Evolutionary conservation across 1,140 invertebrate genomes (phyloP).

Genomic region (Sesamia nonagrioides): DNA sequence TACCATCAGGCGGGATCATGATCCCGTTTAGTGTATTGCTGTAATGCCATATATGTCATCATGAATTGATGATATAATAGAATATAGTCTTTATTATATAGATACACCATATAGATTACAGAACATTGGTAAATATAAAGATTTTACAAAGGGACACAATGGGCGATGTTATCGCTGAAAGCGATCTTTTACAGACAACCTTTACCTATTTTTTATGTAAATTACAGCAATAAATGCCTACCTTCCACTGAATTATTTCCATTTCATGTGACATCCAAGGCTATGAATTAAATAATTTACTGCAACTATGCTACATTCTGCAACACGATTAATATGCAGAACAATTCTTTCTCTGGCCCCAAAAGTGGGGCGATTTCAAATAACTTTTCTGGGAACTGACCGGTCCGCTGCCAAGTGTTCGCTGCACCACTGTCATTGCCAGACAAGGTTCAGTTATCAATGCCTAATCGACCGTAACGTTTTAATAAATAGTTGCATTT

Average conservation of each 20-base stretch:
- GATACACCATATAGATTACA: no score
- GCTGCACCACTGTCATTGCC: constrained; percentile 80
- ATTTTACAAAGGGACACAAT: no score
- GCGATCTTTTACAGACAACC: no score
- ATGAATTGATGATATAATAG: no score
- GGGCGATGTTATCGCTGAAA: no score
- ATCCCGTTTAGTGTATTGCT: no score
- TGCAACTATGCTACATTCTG: constrained; percentile 37
- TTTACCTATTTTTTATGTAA: no score
- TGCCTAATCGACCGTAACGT: constrained; percentile 62
- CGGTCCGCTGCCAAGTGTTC: constrained; percentile 72
- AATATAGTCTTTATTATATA: no score
- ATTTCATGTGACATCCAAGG: neutral
- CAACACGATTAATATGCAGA: constrained; percentile 63
- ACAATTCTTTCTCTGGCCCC: constrained; percentile 69
- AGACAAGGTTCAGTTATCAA: constrained; percentile 73
- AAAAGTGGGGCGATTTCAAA: constrained; percentile 83
- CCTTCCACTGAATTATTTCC: neutral
- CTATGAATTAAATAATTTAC: constrained; percentile 35
- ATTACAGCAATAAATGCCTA: neutral
- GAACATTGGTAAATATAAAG: no score
- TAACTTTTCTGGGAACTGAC: constrained; percentile 80
- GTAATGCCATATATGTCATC: no score
- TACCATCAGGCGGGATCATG: no score
- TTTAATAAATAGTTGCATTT: neutral